phyloP scores from a whole-genome alignment of 2,888 invertebrate genomes.

The Mimumesa dahlbomi region DNA sequence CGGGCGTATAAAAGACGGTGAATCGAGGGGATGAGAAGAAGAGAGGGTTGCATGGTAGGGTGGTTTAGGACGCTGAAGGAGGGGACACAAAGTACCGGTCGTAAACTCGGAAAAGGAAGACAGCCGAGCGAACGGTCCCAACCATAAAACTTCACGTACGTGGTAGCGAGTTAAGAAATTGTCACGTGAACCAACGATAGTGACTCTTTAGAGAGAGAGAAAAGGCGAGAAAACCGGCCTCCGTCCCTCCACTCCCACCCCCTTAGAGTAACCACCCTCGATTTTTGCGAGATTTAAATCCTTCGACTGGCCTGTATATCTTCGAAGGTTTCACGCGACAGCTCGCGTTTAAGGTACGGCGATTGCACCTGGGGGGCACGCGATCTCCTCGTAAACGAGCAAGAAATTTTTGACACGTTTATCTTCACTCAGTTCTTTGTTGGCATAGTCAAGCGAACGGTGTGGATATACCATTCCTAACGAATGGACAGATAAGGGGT shows the following conservation, averaged over 20 bases:
- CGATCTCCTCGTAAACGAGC: slow-evolving; percentile 58
- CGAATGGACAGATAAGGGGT: slow-evolving; percentile 40
- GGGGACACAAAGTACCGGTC: slow-evolving; percentile 44
- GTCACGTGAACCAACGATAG: slow-evolving; percentile 57
- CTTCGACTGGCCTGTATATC: slow-evolving; percentile 18
- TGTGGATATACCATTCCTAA: slow-evolving; percentile 22
- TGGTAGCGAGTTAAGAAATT: slow-evolving; percentile 60
- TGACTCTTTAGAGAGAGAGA: slow-evolving; percentile 6
- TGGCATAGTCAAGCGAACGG: slow-evolving; percentile 10
- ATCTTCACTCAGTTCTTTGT: slow-evolving; percentile 38
- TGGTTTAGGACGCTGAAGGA: slow-evolving; percentile 2
- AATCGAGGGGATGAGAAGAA: not conserved
- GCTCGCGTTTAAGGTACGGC: slow-evolving; percentile 43
- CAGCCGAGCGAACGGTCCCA: slow-evolving; percentile 23
- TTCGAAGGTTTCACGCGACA: slow-evolving; percentile 50
- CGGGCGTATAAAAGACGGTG: slow-evolving; percentile 44
- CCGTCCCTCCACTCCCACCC: no score
- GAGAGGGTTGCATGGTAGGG: not conserved
- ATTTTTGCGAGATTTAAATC: slow-evolving; percentile 60
- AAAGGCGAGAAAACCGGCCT: slow-evolving; percentile 30
- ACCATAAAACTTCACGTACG: slow-evolving; percentile 50
- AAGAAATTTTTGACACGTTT: slow-evolving; percentile 63
- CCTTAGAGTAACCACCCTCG: no score
- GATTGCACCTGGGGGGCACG: slow-evolving; percentile 40
- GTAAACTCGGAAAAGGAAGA: slow-evolving; percentile 51